Evolutionary conservation across 2,888 invertebrate species (phyloP).

Genomic region (Choristoneura rosaceana): DNA sequence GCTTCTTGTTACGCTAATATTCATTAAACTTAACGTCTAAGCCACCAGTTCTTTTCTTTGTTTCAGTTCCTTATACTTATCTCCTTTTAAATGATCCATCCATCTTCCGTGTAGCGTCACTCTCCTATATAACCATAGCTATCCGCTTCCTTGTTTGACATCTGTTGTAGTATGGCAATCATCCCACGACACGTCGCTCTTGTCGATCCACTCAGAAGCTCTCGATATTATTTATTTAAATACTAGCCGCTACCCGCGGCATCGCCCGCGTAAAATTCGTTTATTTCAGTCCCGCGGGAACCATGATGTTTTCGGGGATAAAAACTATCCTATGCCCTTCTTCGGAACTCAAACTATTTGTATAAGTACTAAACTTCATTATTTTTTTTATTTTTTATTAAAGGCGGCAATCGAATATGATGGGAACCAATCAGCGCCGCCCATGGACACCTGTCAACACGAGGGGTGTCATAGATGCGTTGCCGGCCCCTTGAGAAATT

Average conservation of each 20-base stretch:
- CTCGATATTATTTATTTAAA: neutral
- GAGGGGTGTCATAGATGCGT: too few relatives aligned
- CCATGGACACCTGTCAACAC: too few relatives aligned
- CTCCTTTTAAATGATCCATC: slow-evolving; percentile 1
- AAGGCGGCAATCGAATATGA: too few relatives aligned
- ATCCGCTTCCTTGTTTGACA: neutral
- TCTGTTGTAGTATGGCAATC: slow-evolving; percentile 1
- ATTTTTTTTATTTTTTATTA: too few relatives aligned
- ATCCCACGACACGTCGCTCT: neutral
- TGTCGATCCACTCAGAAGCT: neutral
- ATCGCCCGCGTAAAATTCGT: neutral
- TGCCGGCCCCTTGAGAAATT: too few relatives aligned
- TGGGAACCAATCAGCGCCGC: too few relatives aligned
- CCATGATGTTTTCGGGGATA: too few relatives aligned
- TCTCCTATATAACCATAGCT: neutral
- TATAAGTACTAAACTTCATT: too few relatives aligned
- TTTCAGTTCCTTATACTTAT: neutral
- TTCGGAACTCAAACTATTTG: too few relatives aligned
- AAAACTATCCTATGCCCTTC: too few relatives aligned
- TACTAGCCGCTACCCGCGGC: neutral
- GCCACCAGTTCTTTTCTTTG: too few relatives aligned
- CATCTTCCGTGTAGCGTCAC: neutral
- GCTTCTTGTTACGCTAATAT: neutral
- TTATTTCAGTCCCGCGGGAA: neutral
- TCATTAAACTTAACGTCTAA: neutral